Conservation (phyloP, 92 coral and sea anemone genomes). For the Phymanthus crucifer region DNA sequence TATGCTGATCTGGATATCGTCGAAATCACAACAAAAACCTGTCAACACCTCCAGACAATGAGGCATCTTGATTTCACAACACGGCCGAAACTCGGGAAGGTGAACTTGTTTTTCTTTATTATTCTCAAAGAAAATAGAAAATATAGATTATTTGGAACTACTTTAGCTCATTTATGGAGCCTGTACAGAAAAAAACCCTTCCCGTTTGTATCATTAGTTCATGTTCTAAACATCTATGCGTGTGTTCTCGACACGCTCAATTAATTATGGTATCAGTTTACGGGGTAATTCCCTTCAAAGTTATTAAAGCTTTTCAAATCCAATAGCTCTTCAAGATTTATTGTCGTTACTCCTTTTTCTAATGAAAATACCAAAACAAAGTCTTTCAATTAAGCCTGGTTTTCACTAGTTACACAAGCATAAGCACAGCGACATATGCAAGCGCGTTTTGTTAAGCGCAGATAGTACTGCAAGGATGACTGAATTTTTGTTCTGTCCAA, state of each 20-base stretch:
- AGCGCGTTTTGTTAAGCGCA: no score
- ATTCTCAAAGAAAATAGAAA: background rate
- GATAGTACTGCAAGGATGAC: no score
- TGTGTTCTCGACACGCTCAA: conserved; percentile 14
- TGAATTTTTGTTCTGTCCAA: no score
- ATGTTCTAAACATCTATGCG: conserved; percentile 6
- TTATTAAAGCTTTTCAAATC: background rate
- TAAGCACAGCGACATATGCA: no score
- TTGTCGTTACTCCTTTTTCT: background rate
- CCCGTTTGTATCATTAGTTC: background rate
- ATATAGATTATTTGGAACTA: background rate
- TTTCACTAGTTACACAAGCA: no score
- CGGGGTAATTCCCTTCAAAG: no score
- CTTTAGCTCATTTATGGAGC: background rate
- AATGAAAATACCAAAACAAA: background rate
- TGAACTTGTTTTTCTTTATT: background rate
- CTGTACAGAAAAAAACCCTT: background rate
- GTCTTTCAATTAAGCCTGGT: background rate
- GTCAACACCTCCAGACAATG: conserved; percentile 19
- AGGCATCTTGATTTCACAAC: background rate
- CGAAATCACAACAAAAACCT: conserved; percentile 20
- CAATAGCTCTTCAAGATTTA: conserved; percentile 9
- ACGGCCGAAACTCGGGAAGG: background rate
- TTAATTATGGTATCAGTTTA: conserved; percentile 12
- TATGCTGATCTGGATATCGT: background rate